These are phyloP conservation scores for Hippocampus guttulatus DNA, from an alignment of 2,113 vertebrate genomes.

Conservation along the genomic window DNA sequence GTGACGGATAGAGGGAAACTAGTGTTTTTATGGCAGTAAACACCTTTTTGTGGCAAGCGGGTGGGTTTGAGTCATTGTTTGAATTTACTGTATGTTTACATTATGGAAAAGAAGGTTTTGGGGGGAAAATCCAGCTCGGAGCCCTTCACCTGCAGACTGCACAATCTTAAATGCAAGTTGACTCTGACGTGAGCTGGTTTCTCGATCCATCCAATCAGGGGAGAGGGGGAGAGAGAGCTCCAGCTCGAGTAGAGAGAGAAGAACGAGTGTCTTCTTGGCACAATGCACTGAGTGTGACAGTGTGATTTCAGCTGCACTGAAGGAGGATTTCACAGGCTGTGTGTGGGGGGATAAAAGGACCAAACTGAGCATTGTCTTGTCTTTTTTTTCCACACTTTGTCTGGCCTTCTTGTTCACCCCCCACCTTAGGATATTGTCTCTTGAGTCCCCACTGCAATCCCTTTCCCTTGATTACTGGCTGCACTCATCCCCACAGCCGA, in stretches of 20 bases:
- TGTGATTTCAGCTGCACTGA: constrained; percentile 59
- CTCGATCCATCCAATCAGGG: constrained; percentile 1
- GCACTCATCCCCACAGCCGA: constrained; percentile 43
- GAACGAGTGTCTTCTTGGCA: constrained; percentile 53
- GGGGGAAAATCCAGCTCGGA: neutral
- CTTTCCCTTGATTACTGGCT: constrained; percentile 31
- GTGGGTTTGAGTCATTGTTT: too few relatives aligned
- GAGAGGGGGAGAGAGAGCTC: constrained; percentile 35
- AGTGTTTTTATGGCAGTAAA: too few relatives aligned
- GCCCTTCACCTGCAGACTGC: neutral
- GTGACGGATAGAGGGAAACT: too few relatives aligned
- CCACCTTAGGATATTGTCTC: neutral
- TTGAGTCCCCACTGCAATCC: neutral
- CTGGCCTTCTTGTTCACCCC: constrained; percentile 19
- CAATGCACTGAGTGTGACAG: constrained; percentile 54
- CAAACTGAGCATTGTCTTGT: constrained; percentile 10
- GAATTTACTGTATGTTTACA: too few relatives aligned
- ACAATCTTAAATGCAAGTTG: neutral
- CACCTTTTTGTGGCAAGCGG: too few relatives aligned
- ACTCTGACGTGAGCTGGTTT: neutral
- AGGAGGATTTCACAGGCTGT: constrained; percentile 38
- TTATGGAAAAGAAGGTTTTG: too few relatives aligned
- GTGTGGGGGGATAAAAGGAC: constrained; percentile 8
- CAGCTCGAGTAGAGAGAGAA: constrained; percentile 29
- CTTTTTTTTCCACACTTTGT: constrained; percentile 11